These are phyloP conservation scores for Pristionchus japonicus DNA, from an alignment of 2,888 invertebrate genomes.

Conservation along the genomic window DNA sequence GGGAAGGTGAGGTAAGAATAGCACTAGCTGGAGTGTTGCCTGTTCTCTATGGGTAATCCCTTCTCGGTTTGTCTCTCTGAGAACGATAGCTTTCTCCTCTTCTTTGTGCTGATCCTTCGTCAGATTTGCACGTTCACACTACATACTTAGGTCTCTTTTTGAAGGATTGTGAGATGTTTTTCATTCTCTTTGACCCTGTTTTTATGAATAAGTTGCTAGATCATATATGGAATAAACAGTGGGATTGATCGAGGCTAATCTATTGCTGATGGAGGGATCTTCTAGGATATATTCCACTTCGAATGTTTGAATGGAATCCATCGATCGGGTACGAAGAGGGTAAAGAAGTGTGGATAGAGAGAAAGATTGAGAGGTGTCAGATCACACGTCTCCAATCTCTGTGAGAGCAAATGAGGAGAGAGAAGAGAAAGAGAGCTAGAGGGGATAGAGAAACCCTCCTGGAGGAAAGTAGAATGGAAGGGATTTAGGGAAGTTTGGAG, in stretches of 20 bases:
- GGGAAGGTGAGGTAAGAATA: neutral
- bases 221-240: neutral
- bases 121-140: neutral
- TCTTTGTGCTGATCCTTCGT: neutral
- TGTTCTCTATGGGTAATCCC: neutral
- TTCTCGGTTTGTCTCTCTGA: neutral
- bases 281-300: neutral
- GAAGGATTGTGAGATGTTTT: neutral
- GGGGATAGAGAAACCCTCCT: neutral
- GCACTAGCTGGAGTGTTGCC: neutral
- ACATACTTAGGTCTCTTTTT: neutral
- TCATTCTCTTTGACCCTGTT: neutral
- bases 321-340: neutral
- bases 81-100: neutral
- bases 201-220: neutral
- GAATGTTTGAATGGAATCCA: neutral
- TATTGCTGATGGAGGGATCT: neutral
- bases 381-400: neutral
- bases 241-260: neutral
- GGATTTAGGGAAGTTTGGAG: neutral
- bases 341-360: neutral
- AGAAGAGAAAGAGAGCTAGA: neutral
- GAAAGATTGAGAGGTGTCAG: constrained; percentile 15
- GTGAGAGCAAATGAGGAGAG: constrained; percentile 6
- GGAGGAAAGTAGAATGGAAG: neutral